A percentile compares a stretch with the other conserved stretches of the same genome.
phyloP scores from a whole-genome alignment of 1,140 invertebrate species.

The Hyles vespertilio region DNA sequence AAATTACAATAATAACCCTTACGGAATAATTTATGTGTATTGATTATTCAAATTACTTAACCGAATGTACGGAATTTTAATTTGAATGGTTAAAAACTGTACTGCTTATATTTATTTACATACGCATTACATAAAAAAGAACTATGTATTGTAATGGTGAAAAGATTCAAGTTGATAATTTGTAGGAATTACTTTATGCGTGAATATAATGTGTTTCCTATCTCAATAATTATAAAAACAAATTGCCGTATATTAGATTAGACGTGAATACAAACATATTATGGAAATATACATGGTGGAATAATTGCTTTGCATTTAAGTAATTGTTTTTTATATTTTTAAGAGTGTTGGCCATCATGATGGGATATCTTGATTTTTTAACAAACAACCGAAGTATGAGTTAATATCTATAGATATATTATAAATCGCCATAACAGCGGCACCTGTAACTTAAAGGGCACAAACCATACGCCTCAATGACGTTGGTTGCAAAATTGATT shows the following conservation, averaged over 20 bases:
- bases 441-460: slow-evolving; percentile 55
- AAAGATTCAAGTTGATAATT: slow-evolving; percentile 18
- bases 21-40: slow-evolving; percentile 24
- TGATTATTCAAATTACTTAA: slow-evolving; percentile 27
- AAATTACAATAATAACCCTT: slow-evolving; percentile 20
- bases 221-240: no score
- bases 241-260: no score
- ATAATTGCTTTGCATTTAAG: no score
- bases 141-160: slow-evolving; percentile 11
- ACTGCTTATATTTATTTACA: slow-evolving; percentile 15
- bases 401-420: no score
- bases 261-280: no score
- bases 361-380: slow-evolving; percentile 4
- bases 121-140: background rate
- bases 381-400: no score
- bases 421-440: slow-evolving; percentile 32
- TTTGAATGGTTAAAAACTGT: slow-evolving; percentile 22
- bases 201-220: background rate
- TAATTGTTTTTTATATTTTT: background rate
- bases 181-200: slow-evolving; percentile 4
- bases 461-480: slow-evolving; percentile 62
- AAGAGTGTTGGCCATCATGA: background rate
- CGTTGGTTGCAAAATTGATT: slow-evolving; percentile 70
- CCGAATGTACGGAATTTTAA: slow-evolving; percentile 27
- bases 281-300: no score